These are phyloP conservation scores for Chymomyza amoena DNA, from an alignment of 2,888 invertebrate species.

Conservation along the genomic window DNA sequence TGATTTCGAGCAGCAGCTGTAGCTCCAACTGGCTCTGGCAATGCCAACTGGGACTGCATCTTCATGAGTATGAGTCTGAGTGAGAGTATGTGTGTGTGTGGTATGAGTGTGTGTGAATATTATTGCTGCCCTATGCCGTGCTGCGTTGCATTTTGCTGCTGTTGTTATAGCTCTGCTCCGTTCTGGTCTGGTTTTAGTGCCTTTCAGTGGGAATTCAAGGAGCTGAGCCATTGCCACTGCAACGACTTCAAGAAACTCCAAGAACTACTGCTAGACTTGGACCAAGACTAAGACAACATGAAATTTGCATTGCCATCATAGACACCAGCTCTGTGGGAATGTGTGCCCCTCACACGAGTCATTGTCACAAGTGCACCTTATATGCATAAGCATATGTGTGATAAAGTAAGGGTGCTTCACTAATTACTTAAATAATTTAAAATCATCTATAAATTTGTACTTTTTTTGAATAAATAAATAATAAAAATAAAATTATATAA, in stretches of 20 bases:
- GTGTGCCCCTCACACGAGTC: slow-evolving; percentile 40
- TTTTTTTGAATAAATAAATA: too few relatives aligned
- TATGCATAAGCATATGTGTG: slow-evolving; percentile 18
- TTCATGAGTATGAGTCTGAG: not conserved
- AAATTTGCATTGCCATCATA: not conserved
- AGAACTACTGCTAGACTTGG: not conserved
- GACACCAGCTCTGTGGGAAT: not conserved
- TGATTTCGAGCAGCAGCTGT: slow-evolving; percentile 51
- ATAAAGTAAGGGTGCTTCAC: slow-evolving; percentile 42
- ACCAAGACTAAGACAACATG: not conserved
- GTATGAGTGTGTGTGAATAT: not conserved
- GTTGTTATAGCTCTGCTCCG: slow-evolving; percentile 19
- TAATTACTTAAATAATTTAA: slow-evolving; percentile 6
- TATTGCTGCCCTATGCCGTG: slow-evolving; percentile 7
- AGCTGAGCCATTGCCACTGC: slow-evolving; percentile 34
- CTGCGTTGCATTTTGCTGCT: slow-evolving; percentile 1
- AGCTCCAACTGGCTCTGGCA: not conserved
- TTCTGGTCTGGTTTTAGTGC: slow-evolving; percentile 13
- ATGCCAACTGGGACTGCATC: not conserved
- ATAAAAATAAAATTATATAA: too few relatives aligned
- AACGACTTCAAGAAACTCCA: not conserved
- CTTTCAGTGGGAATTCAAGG: slow-evolving; percentile 45
- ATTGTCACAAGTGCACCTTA: slow-evolving; percentile 64
- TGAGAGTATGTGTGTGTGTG: not conserved
- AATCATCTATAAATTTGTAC: not conserved